Evolutionary conservation across 2,888 invertebrate genomes (phyloP).

Genomic region (Camptogramma bilineatum): DNA sequence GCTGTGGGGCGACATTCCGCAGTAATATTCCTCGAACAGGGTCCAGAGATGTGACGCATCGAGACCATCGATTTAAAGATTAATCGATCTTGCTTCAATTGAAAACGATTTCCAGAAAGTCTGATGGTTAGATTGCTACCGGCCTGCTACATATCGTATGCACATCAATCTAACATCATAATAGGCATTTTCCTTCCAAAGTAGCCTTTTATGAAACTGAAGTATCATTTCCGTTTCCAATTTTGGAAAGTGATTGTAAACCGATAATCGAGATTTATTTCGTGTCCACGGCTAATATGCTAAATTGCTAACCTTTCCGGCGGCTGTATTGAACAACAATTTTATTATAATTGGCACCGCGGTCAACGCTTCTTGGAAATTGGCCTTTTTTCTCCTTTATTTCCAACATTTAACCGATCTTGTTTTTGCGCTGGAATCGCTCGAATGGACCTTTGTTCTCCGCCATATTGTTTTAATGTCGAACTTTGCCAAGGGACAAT

Average conservation of each 20-base stretch:
- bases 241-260: constrained; percentile 45
- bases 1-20: constrained; percentile 77
- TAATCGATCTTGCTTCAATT: constrained; percentile 46
- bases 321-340: constrained; percentile 76
- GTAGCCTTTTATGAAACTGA: constrained; percentile 29
- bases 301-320: constrained; percentile 74
- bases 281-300: constrained; percentile 58
- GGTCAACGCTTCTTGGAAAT: constrained; percentile 81
- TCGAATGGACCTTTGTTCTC: constrained; percentile 76
- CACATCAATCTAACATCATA: constrained; percentile 41
- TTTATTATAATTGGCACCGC: constrained; percentile 82
- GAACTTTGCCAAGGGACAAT: constrained; percentile 56
- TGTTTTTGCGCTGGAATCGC: constrained; percentile 73
- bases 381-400: constrained; percentile 72
- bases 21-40: constrained; percentile 74
- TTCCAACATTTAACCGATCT: constrained; percentile 75
- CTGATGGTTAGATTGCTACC: constrained; percentile 6
- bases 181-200: constrained; percentile 38
- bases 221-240: constrained; percentile 39
- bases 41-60: constrained; percentile 49
- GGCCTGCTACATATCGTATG: constrained; percentile 28
- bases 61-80: constrained; percentile 62
- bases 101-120: constrained; percentile 16
- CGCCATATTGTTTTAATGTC: constrained; percentile 76
- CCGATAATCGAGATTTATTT: constrained; percentile 43